phyloP scores from a whole-genome alignment of 2,797 vertebrate genomes.

The Pteropus rufus region DNA sequence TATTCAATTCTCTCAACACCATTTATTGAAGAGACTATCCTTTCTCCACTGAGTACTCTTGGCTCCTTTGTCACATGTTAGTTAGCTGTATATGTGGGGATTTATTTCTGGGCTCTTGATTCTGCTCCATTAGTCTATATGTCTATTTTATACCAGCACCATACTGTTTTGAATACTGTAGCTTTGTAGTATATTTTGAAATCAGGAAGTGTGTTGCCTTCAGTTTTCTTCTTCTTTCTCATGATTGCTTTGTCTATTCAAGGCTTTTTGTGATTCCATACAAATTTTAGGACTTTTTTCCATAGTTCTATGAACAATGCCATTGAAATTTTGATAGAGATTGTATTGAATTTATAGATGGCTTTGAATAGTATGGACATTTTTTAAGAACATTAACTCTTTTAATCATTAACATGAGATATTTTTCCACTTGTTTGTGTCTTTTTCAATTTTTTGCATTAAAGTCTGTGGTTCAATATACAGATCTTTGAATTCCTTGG shows the following conservation, averaged over 20 bases:
- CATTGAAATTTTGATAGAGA: neutral
- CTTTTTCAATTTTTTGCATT: neutral
- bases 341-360: neutral
- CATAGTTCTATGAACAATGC: neutral
- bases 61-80: neutral
- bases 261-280: neutral
- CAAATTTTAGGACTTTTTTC: neutral
- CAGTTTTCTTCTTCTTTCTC: neutral
- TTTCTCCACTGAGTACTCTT: neutral
- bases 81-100: neutral
- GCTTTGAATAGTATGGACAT: neutral
- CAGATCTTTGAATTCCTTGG: neutral
- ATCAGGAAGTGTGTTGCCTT: neutral
- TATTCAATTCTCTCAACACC: neutral
- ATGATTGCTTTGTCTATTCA: neutral
- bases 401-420: neutral
- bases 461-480: neutral
- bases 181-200: neutral
- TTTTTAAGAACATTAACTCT: neutral
- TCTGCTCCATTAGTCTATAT: neutral
- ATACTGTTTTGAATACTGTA: neutral
- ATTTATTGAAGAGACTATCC: neutral
- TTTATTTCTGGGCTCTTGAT: neutral
- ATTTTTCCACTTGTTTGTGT: neutral
- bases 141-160: neutral